Evolutionary conservation across 1,140 invertebrate species (phyloP), one percentile per base, ranked within the genome.

Genomic region (Psix sp.): DNA sequence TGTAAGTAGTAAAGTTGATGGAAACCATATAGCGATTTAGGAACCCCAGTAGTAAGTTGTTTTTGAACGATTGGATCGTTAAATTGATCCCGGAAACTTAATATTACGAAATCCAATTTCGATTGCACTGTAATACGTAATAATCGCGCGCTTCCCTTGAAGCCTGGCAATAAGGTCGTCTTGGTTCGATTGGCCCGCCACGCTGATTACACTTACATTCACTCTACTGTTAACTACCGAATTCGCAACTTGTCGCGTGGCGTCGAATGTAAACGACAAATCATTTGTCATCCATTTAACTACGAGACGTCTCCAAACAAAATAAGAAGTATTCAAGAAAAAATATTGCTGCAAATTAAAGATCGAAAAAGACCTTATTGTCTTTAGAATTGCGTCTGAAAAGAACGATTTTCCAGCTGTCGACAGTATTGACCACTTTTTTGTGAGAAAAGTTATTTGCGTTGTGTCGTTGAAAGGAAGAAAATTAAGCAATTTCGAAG

Each of bases 51-150:
- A 29, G 29, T n/a, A n/a, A 38, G 49, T 63, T 52, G 67, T 57
- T 62, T 48, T 54, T 74, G 39, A 66, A 54, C 43, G 29, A n/a
- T 18, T 17, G 51, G 52, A 45, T 60, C 71, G 49, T 74, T 67
- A 68, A 70, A 75, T 70, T 70, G 73, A 63, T 63, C 73, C 38
- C 38, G 56, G 62, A 74, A 65, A 74, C 59, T 70, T 70, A 70
- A 70, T 68, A 75, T 60, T 57, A 48, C 35, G 39, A 65, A 70
- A 65, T 54, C 65, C 60, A 40, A 65, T 65, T 68, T 39, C 65
- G 65, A 70, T 75, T 63, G 65, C 54, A 63, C 16, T 71, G 54
- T 71, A 71, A 70, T 70, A 62, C 60, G 65, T 66, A 70, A 71
- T 67, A 67, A 71, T 67, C 60, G 51, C 38, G 42, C 54, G 29